Conservation (phyloP, 2,888 invertebrate genomes). For the Melinopterus prodromus region DNA sequence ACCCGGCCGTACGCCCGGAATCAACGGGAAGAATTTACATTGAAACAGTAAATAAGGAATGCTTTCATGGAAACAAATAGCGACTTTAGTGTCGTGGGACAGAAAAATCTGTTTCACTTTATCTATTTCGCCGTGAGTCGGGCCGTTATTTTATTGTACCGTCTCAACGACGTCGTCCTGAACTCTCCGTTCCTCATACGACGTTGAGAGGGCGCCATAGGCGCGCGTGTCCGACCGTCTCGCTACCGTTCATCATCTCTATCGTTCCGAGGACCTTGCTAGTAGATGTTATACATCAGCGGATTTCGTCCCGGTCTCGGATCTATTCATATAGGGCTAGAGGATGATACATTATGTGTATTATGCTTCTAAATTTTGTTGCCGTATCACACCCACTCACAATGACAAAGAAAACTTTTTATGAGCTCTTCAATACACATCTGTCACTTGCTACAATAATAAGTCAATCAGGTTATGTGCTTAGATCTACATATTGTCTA, state of each 20-base stretch:
- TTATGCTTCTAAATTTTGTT: conserved; percentile 4
- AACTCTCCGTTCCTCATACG: conserved; percentile 15
- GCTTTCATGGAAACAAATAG: conserved; percentile 19
- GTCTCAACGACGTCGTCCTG: background rate
- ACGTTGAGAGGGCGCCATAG: conserved; percentile 11
- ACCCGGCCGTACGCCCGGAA: background rate
- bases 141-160: conserved; percentile 23
- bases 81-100: conserved; percentile 19
- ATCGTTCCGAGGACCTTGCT: background rate
- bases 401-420: background rate
- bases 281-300: conserved; percentile 22
- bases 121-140: conserved; percentile 17
- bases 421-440: background rate
- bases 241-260: conserved; percentile 18
- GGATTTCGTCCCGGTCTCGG: background rate
- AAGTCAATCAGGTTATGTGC: no score
- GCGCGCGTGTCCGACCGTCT: conserved; percentile 13
- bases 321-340: conserved; percentile 5
- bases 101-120: conserved; percentile 25
- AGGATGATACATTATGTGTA: background rate
- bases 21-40: conserved; percentile 20
- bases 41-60: conserved; percentile 23
- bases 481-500: no score
- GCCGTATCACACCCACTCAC: background rate
- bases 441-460: no score